phyloP scores from a whole-genome alignment of 2,797 vertebrate genomes.

The Manis crassicaudata region DNA sequence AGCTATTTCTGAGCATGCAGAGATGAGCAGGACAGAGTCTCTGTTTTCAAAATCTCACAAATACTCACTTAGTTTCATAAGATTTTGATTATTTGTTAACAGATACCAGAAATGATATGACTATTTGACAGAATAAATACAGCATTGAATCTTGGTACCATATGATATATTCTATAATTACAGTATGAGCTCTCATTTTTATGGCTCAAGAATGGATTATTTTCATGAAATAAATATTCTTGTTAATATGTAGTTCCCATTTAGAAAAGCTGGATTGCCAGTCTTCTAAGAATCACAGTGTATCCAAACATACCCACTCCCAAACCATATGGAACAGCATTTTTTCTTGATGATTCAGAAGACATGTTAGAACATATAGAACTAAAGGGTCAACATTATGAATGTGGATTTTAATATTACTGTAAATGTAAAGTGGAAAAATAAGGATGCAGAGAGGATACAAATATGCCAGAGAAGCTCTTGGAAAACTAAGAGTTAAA shows the following conservation, averaged over 20 bases:
- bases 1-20: not conserved
- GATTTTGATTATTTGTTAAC: not conserved
- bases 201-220: not conserved
- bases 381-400: not conserved
- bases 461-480: not conserved
- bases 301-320: not conserved
- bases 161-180: not conserved
- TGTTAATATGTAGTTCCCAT: not conserved
- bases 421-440: not conserved
- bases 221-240: conserved; percentile 27
- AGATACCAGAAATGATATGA: not conserved
- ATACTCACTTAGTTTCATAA: not conserved
- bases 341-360: not conserved
- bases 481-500: not conserved
- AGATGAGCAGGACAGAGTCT: not conserved
- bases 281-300: not conserved
- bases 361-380: not conserved
- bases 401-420: not conserved
- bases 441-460: not conserved
- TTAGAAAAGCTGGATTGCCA: not conserved
- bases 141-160: not conserved
- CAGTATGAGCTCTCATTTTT: not conserved
- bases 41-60: not conserved
- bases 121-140: not conserved
- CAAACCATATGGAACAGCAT: not conserved